Base-by-base conservation (phyloP, 1,140 invertebrate genomes). In the Drosophila subobscura region DNA sequence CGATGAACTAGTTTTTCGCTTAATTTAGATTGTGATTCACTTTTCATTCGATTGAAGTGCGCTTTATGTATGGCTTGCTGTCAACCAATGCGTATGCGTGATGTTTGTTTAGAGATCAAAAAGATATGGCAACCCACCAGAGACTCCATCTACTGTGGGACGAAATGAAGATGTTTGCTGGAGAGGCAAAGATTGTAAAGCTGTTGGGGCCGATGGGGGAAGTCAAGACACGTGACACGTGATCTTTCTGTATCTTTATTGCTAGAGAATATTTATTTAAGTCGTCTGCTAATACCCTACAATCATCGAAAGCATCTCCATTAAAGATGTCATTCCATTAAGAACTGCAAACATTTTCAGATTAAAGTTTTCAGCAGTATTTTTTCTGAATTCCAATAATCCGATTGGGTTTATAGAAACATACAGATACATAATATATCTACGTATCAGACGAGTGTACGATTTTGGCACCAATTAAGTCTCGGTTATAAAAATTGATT, bases 1-100 rank as follows among this genome's bases (percentile, higher is more conserved):
- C 55, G 63, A 67, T 68, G 50, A 68, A 68, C 65, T 68, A 68
- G 65, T 68, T 68, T 68, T 22, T 12, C 33, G 33, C 4, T 27
- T 27, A 37, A 41, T 47, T 54, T 54, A 53, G 55, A 61, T 49
- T 72, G 40, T 54, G 49, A 45, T 67, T 45, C 37, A 46, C 58
- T 68, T 55, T 53, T 71, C 67, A 71, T 68, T 57, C 52, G 57
- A 10, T n/a, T 59, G 33, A 49, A 40, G 45, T 51, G 46, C 49
- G 57, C 14, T 12, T 59, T 27, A 16, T 45, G 4, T 37, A 12
- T 45, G 27, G 4, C 29, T 23, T 49, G 5, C 29, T 40, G 67
- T 37, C 65, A 58, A 22, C 58, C 67, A 22, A 23, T 51, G 65
- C 67, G 67, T 71, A 70, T 71, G 29, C 53, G 65, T 37, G 54